Evolutionary conservation across 2,113 vertebrate species (phyloP), one percentile per base, ranked within the genome.

Genomic region (Cavia porcellus): DNA sequence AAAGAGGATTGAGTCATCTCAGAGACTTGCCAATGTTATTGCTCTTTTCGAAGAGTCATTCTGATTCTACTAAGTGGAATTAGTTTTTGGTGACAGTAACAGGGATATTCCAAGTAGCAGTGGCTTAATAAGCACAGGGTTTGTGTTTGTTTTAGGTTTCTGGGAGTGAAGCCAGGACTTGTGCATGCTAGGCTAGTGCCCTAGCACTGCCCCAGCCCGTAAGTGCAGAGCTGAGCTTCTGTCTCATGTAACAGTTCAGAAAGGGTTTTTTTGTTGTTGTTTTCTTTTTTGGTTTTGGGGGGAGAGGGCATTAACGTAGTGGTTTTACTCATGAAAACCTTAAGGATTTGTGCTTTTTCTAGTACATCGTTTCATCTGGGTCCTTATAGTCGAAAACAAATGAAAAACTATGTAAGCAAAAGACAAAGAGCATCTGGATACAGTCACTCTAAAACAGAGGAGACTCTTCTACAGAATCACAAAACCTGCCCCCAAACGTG

Each of bases 101-200:
- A 94, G 57, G 61, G 59, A 89, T 89, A 86, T 59, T 88, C 42
- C 62, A 96, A 75, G 72, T 86, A 88, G 59, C 19, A 68, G 13
- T 45, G 50, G 57, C 32, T 89, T 96, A 82, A 77, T 89, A 92
- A 47, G 81, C 57, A 14, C 0, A 61, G 25, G 45, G 45, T 19
- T 47, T 79, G 50, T 50, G 25, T 32, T 79, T 50, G 75, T 79
- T 79, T 32, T 50, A n/a, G 42, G 70, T 17, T 38, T 72, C 70
- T 42, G n/a, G 68, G 45, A 50, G 28, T 17, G 42, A 79, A 50
- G 6, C 28, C 45, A 79, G 75, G 25, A 25, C 42, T 25, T 32
- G 35, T 70, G 32, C 14, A 7, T n/a, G 32, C 72, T 6, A 11
- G 38, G 38, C 72, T 25, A 75, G 22, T 13, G 24, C 42, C 28